A percentile compares a stretch with the other conserved stretches of the same genome.
These are phyloP conservation scores for Hipposideros armiger DNA, from an alignment of 2,113 vertebrate species.

Conservation along the genomic window DNA sequence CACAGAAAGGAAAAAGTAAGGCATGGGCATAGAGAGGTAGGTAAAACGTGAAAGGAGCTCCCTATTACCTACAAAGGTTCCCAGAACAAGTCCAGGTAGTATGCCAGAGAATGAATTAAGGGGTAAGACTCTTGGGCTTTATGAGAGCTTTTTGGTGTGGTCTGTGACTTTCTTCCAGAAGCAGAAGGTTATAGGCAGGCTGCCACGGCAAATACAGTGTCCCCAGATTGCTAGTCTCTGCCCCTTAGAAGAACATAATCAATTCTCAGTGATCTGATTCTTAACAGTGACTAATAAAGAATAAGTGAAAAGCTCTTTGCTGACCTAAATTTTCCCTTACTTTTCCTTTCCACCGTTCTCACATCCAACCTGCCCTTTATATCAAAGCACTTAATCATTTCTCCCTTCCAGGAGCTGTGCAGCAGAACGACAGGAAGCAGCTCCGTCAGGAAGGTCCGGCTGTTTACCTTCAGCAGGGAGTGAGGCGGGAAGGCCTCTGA, in stretches of 20 bases:
- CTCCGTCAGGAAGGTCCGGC: background rate
- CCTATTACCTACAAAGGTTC: slow-evolving; percentile 34
- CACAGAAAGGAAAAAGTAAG: slow-evolving; percentile 29
- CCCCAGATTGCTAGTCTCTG: slow-evolving; percentile 9
- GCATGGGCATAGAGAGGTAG: background rate
- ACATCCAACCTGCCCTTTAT: slow-evolving; percentile 6
- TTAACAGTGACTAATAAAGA: slow-evolving; percentile 55
- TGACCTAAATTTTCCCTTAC: slow-evolving; percentile 28
- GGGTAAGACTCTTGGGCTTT: slow-evolving; percentile 33
- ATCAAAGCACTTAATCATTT: slow-evolving; percentile 38
- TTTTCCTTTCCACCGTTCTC: slow-evolving; percentile 42
- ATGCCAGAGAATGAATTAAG: slow-evolving; percentile 34
- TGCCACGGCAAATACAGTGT: slow-evolving; percentile 36
- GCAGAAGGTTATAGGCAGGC: background rate
- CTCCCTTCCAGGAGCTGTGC: slow-evolving; percentile 12
- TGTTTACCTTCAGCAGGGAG: background rate
- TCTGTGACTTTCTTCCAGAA: slow-evolving; percentile 56
- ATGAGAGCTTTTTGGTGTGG: slow-evolving; percentile 23
- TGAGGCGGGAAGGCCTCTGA: background rate
- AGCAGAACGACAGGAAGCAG: slow-evolving; percentile 29
- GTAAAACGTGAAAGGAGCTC: slow-evolving; percentile 43
- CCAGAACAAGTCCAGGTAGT: background rate
- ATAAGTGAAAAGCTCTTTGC: slow-evolving; percentile 47
- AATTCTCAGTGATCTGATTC: slow-evolving; percentile 48
- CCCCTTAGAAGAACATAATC: background rate